phyloP scores from a whole-genome alignment of 2,888 invertebrate species.

The Muscina levida region DNA sequence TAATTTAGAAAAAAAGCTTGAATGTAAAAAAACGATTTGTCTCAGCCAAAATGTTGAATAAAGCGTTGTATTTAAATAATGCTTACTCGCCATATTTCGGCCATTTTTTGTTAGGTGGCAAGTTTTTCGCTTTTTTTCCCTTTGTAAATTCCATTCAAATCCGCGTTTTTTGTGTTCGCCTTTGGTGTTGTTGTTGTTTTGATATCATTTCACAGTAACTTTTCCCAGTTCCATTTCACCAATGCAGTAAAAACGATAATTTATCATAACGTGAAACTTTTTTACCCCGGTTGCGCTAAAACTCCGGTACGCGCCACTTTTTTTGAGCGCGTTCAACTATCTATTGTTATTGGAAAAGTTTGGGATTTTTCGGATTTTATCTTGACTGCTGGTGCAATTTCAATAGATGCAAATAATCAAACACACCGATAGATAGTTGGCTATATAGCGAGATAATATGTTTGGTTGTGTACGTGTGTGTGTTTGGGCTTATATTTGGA shows the following conservation, averaged over 20 bases:
- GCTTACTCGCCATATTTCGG: constrained; percentile 27
- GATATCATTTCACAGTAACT: constrained; percentile 11
- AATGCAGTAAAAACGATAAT: constrained; percentile 75
- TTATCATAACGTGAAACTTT: constrained; percentile 74
- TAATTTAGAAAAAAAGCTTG: neutral
- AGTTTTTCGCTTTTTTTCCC: no score
- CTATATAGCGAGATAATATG: neutral
- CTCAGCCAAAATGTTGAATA: constrained; percentile 14
- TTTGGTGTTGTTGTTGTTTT: constrained; percentile 25
- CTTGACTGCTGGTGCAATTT: constrained; percentile 37
- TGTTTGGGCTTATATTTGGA: neutral
- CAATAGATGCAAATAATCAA: constrained; percentile 46
- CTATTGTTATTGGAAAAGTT: constrained; percentile 55
- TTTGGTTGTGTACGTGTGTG: neutral
- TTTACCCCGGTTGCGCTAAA: constrained; percentile 49
- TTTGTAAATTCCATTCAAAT: neutral
- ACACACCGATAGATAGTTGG: constrained; percentile 16
- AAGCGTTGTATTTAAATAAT: constrained; percentile 39
- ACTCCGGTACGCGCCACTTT: constrained; percentile 34
- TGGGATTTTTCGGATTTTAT: constrained; percentile 28
- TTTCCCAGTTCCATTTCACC: constrained; percentile 30
- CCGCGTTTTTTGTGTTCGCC: constrained; percentile 17
- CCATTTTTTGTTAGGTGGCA: no score
- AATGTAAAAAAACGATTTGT: neutral
- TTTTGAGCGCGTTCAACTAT: constrained; percentile 18